Evolutionary conservation across 2,888 invertebrate species (phyloP).

Genomic region (Cephus sareptanus): DNA sequence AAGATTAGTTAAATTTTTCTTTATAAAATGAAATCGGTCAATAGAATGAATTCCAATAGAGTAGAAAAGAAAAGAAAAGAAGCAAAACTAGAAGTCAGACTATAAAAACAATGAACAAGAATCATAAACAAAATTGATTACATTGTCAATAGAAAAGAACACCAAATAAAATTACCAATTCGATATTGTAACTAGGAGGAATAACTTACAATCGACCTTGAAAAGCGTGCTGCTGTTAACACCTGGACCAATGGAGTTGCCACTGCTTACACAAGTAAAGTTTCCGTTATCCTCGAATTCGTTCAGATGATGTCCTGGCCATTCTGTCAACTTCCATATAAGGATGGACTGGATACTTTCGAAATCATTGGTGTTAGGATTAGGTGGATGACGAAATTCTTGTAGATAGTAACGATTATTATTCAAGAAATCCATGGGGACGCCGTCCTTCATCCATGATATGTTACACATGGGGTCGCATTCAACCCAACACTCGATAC

Average conservation of each 20-base stretch:
- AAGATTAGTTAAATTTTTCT: not conserved
- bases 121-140: too few relatives aligned
- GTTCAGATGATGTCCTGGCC: slow-evolving; percentile 83
- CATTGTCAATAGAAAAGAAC: too few relatives aligned
- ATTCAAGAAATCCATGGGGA: slow-evolving; percentile 71
- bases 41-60: too few relatives aligned
- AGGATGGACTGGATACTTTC: slow-evolving; percentile 89
- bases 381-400: slow-evolving; percentile 76
- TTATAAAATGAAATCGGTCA: too few relatives aligned
- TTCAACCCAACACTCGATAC: slow-evolving; percentile 87
- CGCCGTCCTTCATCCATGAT: slow-evolving; percentile 85
- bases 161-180: too few relatives aligned
- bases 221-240: slow-evolving; percentile 88
- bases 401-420: slow-evolving; percentile 76
- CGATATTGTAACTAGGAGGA: not conserved
- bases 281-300: slow-evolving; percentile 78
- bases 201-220: slow-evolving; percentile 87
- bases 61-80: too few relatives aligned
- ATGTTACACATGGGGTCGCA: slow-evolving; percentile 89
- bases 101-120: too few relatives aligned
- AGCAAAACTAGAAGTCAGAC: too few relatives aligned
- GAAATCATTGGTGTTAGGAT: slow-evolving; percentile 85
- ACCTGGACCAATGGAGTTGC: slow-evolving; percentile 81
- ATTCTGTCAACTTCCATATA: slow-evolving; percentile 88
- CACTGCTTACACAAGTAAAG: slow-evolving; percentile 85